These are phyloP conservation scores for Amphiprion percula DNA, from an alignment of 2,113 vertebrate species.

Conservation along the genomic window DNA sequence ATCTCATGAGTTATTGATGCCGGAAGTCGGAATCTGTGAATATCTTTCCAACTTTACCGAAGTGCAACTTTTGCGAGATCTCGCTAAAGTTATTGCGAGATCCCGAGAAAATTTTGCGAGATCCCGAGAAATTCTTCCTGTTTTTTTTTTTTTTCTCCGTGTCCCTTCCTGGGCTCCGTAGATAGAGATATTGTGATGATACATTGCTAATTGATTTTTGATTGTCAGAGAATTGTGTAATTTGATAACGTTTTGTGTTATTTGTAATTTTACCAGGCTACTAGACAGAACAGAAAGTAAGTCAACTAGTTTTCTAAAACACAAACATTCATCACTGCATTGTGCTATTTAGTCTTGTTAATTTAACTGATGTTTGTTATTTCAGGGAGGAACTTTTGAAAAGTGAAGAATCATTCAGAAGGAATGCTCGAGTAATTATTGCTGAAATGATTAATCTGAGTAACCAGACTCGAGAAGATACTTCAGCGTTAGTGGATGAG, in stretches of 20 bases:
- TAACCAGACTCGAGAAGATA: fast-evolving
- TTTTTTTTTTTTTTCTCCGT: no score
- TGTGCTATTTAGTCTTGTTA: background rate
- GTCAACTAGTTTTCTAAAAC: background rate
- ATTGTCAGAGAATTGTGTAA: background rate
- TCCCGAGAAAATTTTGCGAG: no score
- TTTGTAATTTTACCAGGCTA: background rate
- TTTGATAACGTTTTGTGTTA: background rate
- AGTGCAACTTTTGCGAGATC: no score
- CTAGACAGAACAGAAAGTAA: background rate
- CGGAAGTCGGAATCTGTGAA: no score
- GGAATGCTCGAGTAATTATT: conserved; percentile 3
- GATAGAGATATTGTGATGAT: background rate
- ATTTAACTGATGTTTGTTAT: background rate
- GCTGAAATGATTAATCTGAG: fast-evolving
- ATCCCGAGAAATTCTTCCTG: no score
- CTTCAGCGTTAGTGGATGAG: conserved; percentile 34
- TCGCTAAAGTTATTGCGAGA: no score
- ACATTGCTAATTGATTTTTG: background rate
- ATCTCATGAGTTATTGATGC: no score
- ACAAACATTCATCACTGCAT: background rate
- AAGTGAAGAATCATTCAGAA: fast-evolving
- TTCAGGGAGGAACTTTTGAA: background rate
- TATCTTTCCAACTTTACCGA: no score
- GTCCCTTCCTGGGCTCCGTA: no score